Conservation (phyloP, 2,888 invertebrate genomes). For the Ligdia adustata region DNA sequence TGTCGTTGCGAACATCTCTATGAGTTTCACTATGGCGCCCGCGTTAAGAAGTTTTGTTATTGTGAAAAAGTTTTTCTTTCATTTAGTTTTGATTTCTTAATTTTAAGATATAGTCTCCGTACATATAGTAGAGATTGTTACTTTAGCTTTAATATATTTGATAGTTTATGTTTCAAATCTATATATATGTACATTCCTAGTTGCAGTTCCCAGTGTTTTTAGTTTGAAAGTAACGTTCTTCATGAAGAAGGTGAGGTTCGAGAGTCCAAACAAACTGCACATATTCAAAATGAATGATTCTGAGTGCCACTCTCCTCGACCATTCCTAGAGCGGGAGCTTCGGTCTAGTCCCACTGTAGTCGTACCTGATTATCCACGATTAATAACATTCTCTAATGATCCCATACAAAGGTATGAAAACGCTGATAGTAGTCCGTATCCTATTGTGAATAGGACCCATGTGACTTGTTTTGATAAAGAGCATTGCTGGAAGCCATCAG, state of each 20-base stretch:
- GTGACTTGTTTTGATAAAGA: slow-evolving; percentile 39
- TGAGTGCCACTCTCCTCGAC: slow-evolving; percentile 75
- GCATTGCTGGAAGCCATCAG: slow-evolving; percentile 56
- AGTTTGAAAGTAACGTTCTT: slow-evolving; percentile 36
- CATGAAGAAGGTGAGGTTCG: slow-evolving; percentile 79
- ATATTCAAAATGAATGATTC: slow-evolving; percentile 55
- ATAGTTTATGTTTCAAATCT: too few species aligned
- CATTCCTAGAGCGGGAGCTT: slow-evolving; percentile 56
- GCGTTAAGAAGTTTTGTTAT: too few species aligned
- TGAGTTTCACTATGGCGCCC: too few species aligned
- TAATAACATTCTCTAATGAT: slow-evolving; percentile 57
- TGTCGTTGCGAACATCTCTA: too few species aligned
- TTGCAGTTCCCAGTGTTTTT: too few species aligned
- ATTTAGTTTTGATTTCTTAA: too few species aligned
- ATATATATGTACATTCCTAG: too few species aligned
- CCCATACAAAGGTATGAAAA: slow-evolving; percentile 64
- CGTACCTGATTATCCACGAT: slow-evolving; percentile 41
- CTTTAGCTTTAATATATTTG: too few species aligned
- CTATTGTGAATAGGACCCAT: slow-evolving; percentile 56
- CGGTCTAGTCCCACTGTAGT: slow-evolving; percentile 41
- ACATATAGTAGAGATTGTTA: too few species aligned
- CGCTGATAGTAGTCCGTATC: slow-evolving; percentile 67
- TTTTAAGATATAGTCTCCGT: too few species aligned
- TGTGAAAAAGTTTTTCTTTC: too few species aligned
- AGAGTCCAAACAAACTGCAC: slow-evolving; percentile 49